Evolutionary conservation across 2,113 vertebrate genomes (phyloP), one percentile per base, ranked within the genome.

Genomic region (Otocyon megalotis): DNA sequence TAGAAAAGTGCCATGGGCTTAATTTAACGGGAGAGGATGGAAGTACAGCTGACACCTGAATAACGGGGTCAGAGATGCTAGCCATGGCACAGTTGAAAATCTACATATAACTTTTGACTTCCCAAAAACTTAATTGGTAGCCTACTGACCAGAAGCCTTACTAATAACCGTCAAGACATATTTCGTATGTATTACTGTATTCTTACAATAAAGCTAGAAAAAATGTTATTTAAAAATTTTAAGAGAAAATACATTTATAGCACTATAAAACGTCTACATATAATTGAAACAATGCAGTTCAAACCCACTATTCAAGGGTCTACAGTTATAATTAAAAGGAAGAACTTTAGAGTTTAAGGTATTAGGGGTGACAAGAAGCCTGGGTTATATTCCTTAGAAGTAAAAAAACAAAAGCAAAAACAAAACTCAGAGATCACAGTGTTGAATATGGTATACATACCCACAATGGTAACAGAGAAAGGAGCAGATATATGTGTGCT

Each of bases 281-380:
- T 30, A 76, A 30, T 76, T 76, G 3, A 28, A 50, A 28, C 43
- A 24, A 76, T 76, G 43, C 72, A 76, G 71, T 30, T 76, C 43
- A 76, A 76, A 76, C 26, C 26, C 72, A 76, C 43, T 76, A 15
- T 76, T 76, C 72, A 76, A 76, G 72, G 35, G 72, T 50, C 72
- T 50, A 50, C 72, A 9, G 43, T 76, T 76, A 43, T 32, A 85
- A 72, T 17, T 28, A 30, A 95, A 88, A 62, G 37, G 32, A 48
- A 48, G 12, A 87, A 71, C 48, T 94, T 85, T 35, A 80, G 65
- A 93, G 14, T 72, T 94, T 82, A 83, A 74, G 50, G 53, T 72
- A 77, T 54, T 8, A 77, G 19, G 58, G 19, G 16, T 65, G 32
- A 37, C 48, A 84, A 96, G 56, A 96, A 96, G 16, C 53, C 32